Evolutionary conservation across 2,797 vertebrate genomes (phyloP), one percentile per base, ranked within the genome.

Genomic region (Hozukius guyotensis): DNA sequence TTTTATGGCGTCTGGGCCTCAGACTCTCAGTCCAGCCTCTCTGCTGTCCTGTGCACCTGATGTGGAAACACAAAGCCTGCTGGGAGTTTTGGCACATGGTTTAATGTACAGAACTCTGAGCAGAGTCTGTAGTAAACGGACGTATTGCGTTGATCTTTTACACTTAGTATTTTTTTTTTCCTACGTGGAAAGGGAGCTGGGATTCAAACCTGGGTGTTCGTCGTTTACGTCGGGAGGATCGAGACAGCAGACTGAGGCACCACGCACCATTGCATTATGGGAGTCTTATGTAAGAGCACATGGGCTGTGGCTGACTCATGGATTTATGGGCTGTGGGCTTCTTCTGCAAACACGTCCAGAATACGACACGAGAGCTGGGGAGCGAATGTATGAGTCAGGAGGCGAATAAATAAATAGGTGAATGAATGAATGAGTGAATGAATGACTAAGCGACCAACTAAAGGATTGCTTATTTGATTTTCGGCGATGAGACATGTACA

Each of bases 211-310:
- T 24, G 52, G 4, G 6, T 2, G 24, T 32, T 53, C n/a, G 22
- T 72, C 4, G 14, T 74, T 31, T 69, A 62, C 9, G 14, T 59
- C 25, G n/a, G 36, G 18, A 70, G 55, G 65, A 36, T 9, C 20
- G 2, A 53, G 49, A 0, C 20, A 53, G 49, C 49, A n/a, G 20
- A 53, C 49, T 29, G 68, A 42, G 75, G 67, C 77, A 49, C 36
- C 59, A 16, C 57, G 46, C 77, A 6, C 80, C 66, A n/a, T 38
- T 86, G 83, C 83, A 88, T 86, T 80, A 22, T 82, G 73, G 82
- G 80, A 86, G 27, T 8, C 76, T 90, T 90, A 88, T 78, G 71
- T 84, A 88, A 90, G 10, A 83, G 75, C 85, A 80, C 80, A 80
- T 73, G 86, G 75, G 78, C 22, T 65, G 77, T 6, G 70, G 66